Base-by-base conservation (phyloP, 2,797 vertebrate species). In the Protonibea diacanthus region DNA sequence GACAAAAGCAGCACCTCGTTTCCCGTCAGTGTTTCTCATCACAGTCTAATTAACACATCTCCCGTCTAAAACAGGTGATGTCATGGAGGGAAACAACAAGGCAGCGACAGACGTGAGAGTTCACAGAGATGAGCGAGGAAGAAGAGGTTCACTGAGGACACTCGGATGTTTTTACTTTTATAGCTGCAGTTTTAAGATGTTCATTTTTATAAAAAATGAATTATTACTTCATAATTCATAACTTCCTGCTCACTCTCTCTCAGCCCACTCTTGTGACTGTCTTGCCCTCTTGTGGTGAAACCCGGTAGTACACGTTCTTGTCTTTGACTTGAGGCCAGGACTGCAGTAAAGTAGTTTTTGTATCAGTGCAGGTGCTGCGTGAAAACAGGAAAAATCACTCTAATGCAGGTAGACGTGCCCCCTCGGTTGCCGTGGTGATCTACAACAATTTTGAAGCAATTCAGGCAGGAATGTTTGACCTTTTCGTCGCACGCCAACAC, bases 281-380 rank as follows among this genome's bases (percentile, higher is more conserved):
- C 45, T 58, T 49, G 88, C 92, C 93, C 86, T 83, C 95, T 89
- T 76, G 66, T 93, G 95, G 92, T 75, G 17, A 25, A n/a, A 57
- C 0, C n/a, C 6, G 59, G 74, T n/a, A 84, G 17, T 71, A 1
- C 76, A 60, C 17, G 0, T 73, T 67, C 12, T 59, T 60, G 66
- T 77, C 12, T 6, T n/a, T 60, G 66, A 76, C 14, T 6, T 18
- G 13, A 53, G 62, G 70, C 75, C 83, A 67, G 78, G 74, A 77
- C 76, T 84, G 82, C 81, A 84, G 86, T 21, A 86, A 59, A 78
- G n/a, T n/a, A 62, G 72, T 2, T 62, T 9, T 38, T 38, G 33
- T 6, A 2, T 29, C 38, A 0, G 52, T 62, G 82, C 56, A 59
- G 59, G 52, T 70, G 14, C 71, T 56, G 58, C 0, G 33, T 3